These are phyloP conservation scores for Bombus sibiricus DNA, from an alignment of 1,140 invertebrate genomes.

Conservation along the genomic window DNA sequence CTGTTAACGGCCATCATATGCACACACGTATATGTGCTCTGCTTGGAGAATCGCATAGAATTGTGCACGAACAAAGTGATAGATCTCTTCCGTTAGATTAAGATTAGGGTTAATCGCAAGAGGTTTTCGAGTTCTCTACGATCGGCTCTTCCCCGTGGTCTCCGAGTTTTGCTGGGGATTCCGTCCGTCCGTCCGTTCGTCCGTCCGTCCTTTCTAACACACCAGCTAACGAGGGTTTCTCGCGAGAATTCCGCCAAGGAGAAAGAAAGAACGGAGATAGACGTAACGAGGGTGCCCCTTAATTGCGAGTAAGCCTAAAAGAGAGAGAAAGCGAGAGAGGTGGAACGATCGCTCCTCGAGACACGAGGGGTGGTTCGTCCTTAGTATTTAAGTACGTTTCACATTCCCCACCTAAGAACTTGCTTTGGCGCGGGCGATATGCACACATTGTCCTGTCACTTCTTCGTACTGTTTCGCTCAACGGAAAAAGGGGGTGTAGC, in stretches of 20 bases:
- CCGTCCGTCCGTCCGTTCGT: neutral
- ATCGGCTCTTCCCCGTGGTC: conserved; percentile 10
- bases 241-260: conserved; percentile 37
- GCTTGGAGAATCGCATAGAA: neutral
- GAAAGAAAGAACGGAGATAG: conserved; percentile 55
- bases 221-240: conserved; percentile 40
- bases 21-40: too few relatives aligned
- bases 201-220: conserved; percentile 32
- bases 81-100: neutral
- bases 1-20: neutral
- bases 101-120: neutral
- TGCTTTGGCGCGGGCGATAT: conserved; percentile 73
- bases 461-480: conserved; percentile 67
- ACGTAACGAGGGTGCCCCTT: conserved; percentile 59
- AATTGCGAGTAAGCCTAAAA: conserved; percentile 61
- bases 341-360: conserved; percentile 64
- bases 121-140: neutral
- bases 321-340: conserved; percentile 29
- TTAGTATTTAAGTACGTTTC: conserved; percentile 70
- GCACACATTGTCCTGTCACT: conserved; percentile 69
- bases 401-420: conserved; percentile 67
- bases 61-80: neutral
- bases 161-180: conserved; percentile 23
- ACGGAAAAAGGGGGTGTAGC: conserved; percentile 64
- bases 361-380: conserved; percentile 66